phyloP scores from a whole-genome alignment of 2,797 vertebrate species.

The Oceanodroma leucorhoa region DNA sequence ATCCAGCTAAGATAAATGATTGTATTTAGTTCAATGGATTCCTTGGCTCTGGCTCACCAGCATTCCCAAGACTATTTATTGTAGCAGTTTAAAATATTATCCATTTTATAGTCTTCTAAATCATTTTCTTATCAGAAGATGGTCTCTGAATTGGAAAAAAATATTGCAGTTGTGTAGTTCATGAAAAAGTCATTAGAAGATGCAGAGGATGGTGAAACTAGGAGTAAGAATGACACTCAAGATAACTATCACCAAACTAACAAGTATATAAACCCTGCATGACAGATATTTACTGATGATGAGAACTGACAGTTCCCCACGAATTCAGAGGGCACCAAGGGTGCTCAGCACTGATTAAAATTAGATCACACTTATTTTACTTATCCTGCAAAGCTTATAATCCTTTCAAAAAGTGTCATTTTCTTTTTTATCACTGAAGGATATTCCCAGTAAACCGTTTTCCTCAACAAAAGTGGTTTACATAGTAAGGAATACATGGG shows the following conservation, averaged over 20 bases:
- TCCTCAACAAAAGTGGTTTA: not conserved
- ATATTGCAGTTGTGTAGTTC: not conserved
- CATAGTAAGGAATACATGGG: not conserved
- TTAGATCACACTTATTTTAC: not conserved
- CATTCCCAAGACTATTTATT: slow-evolving; percentile 33
- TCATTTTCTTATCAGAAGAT: slow-evolving; percentile 52
- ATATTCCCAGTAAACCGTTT: not conserved
- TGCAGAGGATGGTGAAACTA: not conserved
- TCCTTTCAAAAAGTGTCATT: not conserved
- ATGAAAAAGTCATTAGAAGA: slow-evolving; percentile 14
- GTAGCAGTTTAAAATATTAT: slow-evolving; percentile 39
- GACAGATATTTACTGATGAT: not conserved
- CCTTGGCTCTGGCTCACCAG: not conserved
- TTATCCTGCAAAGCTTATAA: not conserved
- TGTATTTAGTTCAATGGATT: slow-evolving; percentile 37
- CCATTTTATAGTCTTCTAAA: slow-evolving; percentile 14
- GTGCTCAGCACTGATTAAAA: not conserved
- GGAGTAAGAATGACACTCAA: not conserved
- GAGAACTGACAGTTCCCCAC: not conserved
- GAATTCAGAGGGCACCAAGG: not conserved
- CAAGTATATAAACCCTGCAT: not conserved
- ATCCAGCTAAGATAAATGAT: slow-evolving; percentile 33
- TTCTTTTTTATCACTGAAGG: not conserved
- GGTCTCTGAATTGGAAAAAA: slow-evolving; percentile 13
- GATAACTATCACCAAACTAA: not conserved